phyloP scores from a whole-genome alignment of 2,113 vertebrate species.

The Nyctibius bracteatus region DNA sequence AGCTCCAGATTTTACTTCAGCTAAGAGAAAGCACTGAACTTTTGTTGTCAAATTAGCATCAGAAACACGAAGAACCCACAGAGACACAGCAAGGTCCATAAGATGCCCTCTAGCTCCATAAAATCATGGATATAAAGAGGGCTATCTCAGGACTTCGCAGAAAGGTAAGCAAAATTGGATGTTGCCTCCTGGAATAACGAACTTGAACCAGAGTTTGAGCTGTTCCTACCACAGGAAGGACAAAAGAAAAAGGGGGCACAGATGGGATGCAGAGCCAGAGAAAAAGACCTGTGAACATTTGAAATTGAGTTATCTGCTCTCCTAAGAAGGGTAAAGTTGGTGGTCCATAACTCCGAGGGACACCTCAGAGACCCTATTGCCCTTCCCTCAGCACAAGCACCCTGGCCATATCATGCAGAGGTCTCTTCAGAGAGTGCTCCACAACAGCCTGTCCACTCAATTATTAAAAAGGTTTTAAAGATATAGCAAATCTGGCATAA shows the following conservation, averaged over 20 bases:
- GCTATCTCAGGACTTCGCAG: background rate
- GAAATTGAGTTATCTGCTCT: background rate
- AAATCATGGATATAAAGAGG: background rate
- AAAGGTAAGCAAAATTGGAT: background rate
- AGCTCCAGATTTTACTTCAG: background rate
- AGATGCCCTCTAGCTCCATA: background rate
- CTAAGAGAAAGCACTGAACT: background rate
- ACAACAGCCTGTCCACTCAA: background rate
- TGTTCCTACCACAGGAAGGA: background rate
- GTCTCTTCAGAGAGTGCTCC: background rate
- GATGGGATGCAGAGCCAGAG: background rate
- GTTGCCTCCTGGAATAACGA: background rate
- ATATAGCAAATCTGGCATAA: background rate
- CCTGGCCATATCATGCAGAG: background rate
- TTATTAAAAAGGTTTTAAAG: background rate
- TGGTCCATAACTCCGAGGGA: background rate
- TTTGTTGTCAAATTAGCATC: background rate
- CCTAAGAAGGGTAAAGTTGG: background rate
- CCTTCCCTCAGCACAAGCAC: too few relatives aligned
- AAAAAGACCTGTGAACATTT: background rate
- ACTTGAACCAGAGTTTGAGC: background rate
- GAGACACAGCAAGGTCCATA: background rate
- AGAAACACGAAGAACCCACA: background rate
- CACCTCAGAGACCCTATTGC: background rate
- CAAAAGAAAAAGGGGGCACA: background rate